Evolutionary conservation across 2,113 vertebrate genomes (phyloP).

Genomic region (Hippocampus zosterae): DNA sequence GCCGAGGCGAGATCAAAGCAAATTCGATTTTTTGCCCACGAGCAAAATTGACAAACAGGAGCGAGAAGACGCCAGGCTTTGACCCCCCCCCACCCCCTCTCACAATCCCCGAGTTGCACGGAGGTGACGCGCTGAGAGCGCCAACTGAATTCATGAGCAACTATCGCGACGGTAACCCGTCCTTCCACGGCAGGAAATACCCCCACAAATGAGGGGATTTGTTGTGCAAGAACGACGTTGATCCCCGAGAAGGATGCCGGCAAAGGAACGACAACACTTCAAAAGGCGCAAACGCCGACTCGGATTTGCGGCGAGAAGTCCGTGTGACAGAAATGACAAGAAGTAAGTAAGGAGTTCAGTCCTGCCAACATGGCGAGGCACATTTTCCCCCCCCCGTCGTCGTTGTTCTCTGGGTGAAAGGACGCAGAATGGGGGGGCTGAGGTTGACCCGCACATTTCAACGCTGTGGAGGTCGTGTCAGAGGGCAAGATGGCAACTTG

Average conservation of each 20-base stretch:
- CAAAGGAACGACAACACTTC: background rate
- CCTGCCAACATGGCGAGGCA: background rate
- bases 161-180: background rate
- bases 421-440: too few relatives aligned
- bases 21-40: background rate
- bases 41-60: constrained; percentile 1
- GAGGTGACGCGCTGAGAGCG: background rate
- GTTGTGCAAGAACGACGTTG: background rate
- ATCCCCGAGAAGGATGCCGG: background rate
- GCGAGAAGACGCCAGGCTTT: background rate
- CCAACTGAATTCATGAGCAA: background rate
- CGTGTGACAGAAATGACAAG: background rate
- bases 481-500: too few relatives aligned
- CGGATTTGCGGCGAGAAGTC: background rate
- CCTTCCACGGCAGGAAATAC: background rate
- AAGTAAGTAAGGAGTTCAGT: background rate
- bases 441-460: too few relatives aligned
- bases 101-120: too few relatives aligned
- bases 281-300: background rate
- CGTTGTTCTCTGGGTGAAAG: too few relatives aligned
- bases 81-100: background rate
- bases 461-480: too few relatives aligned
- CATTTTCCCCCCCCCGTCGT: background rate
- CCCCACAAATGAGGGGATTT: background rate
- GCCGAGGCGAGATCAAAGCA: background rate